Evolutionary conservation across 2,888 invertebrate genomes (phyloP).

Genomic region (Thymelicus acteon): DNA sequence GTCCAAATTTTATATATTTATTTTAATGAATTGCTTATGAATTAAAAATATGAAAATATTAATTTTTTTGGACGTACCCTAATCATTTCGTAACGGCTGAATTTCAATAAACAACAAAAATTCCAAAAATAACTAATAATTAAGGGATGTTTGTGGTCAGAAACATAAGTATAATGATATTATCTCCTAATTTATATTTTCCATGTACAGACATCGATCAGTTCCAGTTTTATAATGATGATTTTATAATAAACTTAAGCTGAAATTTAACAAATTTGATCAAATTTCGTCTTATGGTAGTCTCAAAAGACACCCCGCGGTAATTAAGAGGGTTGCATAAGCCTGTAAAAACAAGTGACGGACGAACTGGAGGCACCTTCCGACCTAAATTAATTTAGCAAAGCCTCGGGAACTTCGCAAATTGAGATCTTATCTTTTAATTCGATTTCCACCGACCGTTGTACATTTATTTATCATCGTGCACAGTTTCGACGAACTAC

Average conservation of each 20-base stretch:
- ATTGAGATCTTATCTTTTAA: constrained; percentile 77
- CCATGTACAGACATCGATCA: too few relatives aligned
- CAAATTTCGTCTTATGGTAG: constrained; percentile 46
- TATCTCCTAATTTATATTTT: too few relatives aligned
- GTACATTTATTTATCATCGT: constrained; percentile 19
- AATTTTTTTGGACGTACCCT: too few relatives aligned
- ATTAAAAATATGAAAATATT: too few relatives aligned
- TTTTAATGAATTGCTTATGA: too few relatives aligned
- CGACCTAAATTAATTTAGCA: constrained; percentile 66
- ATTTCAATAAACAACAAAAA: too few relatives aligned
- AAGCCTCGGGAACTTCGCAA: constrained; percentile 61
- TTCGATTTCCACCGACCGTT: constrained; percentile 51
- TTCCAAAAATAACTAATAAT: too few relatives aligned
- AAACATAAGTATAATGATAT: too few relatives aligned
- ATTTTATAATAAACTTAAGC: constrained; percentile 23
- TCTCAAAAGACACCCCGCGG: constrained; percentile 43
- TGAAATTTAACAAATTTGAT: constrained; percentile 35
- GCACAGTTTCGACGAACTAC: too few relatives aligned
- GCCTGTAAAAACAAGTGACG: constrained; percentile 49
- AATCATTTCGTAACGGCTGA: too few relatives aligned
- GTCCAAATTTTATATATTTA: too few relatives aligned
- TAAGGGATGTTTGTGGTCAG: too few relatives aligned
- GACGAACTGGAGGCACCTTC: constrained; percentile 44
- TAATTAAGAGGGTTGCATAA: constrained; percentile 54
- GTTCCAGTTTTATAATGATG: not conserved